phyloP scores from a whole-genome alignment of 1,140 invertebrate species.

The Plodia interpunctella region DNA sequence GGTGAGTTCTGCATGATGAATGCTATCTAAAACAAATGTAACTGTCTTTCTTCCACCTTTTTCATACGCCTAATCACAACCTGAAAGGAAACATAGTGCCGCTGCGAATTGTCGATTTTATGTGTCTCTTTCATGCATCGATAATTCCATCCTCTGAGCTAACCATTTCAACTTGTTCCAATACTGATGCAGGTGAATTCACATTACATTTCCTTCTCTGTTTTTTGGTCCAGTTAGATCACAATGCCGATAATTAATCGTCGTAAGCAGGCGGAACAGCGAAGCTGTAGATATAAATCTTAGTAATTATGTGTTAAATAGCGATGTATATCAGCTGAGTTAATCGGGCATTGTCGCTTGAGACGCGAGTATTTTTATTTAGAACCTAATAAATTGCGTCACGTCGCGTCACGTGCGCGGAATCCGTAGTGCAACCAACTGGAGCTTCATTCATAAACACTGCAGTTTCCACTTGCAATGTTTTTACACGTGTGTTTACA shows the following conservation, averaged over 20 bases:
- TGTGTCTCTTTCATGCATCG: not conserved
- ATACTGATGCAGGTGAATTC: not conserved
- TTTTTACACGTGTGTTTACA: too few species aligned
- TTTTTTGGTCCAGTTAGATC: too few species aligned
- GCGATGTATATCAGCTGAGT: not conserved
- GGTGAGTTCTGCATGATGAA: constrained; percentile 76
- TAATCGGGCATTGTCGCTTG: constrained; percentile 3
- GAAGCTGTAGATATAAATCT: not conserved
- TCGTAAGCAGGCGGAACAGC: not conserved
- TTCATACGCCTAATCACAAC: not conserved
- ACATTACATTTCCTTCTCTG: not conserved
- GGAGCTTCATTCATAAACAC: not conserved
- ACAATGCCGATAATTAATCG: not conserved
- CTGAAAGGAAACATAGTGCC: not conserved
- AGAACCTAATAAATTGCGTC: not conserved
- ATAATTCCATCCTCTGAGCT: too few species aligned
- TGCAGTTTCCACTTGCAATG: not conserved
- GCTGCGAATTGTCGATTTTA: not conserved
- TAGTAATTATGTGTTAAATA: constrained; percentile 1
- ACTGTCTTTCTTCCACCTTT: not conserved
- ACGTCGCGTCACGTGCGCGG: not conserved
- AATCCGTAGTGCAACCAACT: not conserved
- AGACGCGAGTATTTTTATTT: not conserved
- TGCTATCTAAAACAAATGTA: not conserved
- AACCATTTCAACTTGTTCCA: not conserved